Evolutionary conservation across 1,140 invertebrate species (phyloP), one percentile per base, ranked within the genome.

Genomic region (Brachionus koreanus): DNA sequence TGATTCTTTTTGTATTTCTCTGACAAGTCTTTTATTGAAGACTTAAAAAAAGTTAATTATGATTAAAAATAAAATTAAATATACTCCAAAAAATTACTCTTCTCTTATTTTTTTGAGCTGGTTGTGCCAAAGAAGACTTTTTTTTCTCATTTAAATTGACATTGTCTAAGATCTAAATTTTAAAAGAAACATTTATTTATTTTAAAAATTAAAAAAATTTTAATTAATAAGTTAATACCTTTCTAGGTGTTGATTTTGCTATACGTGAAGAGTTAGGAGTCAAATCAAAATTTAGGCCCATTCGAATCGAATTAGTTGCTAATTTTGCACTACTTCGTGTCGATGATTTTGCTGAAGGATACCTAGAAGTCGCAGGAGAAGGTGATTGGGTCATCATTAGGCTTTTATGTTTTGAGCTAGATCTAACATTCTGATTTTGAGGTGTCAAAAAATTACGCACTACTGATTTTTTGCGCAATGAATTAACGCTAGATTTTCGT

Each of bases 381-480:
- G 69, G 37, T 35, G 69, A 74, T 39, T 69, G 65, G 9, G 42
- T 29, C 19, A 12, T 46, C 12, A 33, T 23, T 29, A 74, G 1
- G n/a, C 69, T 74, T 46, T 74, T 74, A 23, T 46, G 19, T 2
- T 0, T 23, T 2, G 43, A 25, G 6, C 19, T 29, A 74, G 69
- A 43, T 19, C 69, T 42, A 25, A 46, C 19, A 74, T 46, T 19
- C 25, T 74, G 69, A 25, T 46, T 74, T 12, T 74, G 69, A 4
- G 69, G 69, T 13, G 69, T 74, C 19, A 74, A 13, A 74, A 74
- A 74, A 46, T 43, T 46, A 13, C 43, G 39, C n/a, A 74, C 42
- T 4, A 46, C 23, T 12, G 42, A 74, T 46, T 74, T 74, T 74
- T 74, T 74, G 1, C 37, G 39, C 35, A 69, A 69, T 19, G 37